Percentiles rank a stretch among this genome's conserved stretches.
phyloP scores from a whole-genome alignment of 2,797 vertebrate genomes.

The Ficedula albicollis region DNA sequence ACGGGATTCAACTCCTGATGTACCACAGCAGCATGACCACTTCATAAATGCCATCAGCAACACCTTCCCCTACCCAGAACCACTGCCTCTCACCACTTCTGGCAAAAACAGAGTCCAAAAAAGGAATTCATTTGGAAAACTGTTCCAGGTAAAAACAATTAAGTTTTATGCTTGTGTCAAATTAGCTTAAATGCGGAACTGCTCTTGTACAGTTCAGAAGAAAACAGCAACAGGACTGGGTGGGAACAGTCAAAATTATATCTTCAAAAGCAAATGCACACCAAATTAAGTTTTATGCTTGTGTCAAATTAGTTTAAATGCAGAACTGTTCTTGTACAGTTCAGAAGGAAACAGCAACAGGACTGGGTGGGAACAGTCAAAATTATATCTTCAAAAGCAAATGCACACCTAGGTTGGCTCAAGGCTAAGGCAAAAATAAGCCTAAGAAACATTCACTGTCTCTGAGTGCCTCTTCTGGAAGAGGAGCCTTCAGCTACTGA shows the following conservation, averaged over 20 bases:
- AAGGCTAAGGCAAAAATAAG: neutral
- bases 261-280: neutral
- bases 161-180: neutral
- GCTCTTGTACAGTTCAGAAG: neutral
- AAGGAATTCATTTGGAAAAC: neutral
- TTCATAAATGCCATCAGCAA: neutral
- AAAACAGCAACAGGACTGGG: neutral
- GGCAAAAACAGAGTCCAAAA: neutral
- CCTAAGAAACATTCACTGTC: neutral
- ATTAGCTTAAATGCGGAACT: neutral
- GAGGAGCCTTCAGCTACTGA: neutral
- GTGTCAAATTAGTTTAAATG: neutral
- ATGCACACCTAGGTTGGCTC: neutral
- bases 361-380: neutral
- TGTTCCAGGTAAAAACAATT: neutral
- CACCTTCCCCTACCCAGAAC: neutral
- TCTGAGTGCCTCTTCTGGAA: neutral
- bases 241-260: neutral
- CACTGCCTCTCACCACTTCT: neutral
- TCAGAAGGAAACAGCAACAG: neutral
- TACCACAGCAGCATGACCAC: neutral
- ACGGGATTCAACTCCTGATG: neutral
- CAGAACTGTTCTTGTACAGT: neutral
- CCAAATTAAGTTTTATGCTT: too few relatives aligned
- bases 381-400: accelerated